Base-by-base conservation (phyloP, 2,888 invertebrate genomes). In the Amaurobius ferox region DNA sequence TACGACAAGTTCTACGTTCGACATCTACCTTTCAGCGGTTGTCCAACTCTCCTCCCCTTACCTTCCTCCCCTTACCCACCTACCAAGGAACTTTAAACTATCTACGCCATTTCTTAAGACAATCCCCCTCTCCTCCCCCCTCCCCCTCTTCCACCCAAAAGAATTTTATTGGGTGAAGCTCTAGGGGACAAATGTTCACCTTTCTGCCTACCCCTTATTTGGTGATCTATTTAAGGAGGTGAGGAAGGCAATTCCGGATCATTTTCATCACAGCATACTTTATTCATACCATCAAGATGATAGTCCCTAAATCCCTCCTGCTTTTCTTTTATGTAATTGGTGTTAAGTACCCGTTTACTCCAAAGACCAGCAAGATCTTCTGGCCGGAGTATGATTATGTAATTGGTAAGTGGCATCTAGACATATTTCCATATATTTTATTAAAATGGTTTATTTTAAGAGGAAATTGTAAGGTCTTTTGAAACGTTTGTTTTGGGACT, bases 371-470 rank as follows among this genome's bases (percentile, higher is more conserved):
- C 0, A 13, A 19, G 0, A 66, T 16, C 28, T 80, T 66, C 16
- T 28, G 28, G 23, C n/a, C 23, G 11, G 66, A 73, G 30, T 80
- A 80, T 73, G 79, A 80, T 35, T 80, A 80, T 29, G 48, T 80
- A 73, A n/a, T 80, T n/a, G 79, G 79, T 80, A 55, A 73, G 79
- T 79, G 7, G n/a, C 1, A 35, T 11, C 13, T 64, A 64, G 3
- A 67, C 6, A 13, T 32, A 7, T 28, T 67, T 19, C 19, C 16
- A 9, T 35, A n/a, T 23, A 40, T 39, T 39, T 71, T 71, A 2
- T 0, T 48, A 19, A 48, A 48, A 48, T 48, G n/a, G n/a, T n/a
- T n/a, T n/a, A n/a, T n/a, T n/a, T n/a, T n/a, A n/a, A n/a, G n/a
- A n/a, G n/a, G n/a, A n/a, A n/a, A n/a, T n/a, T n/a, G n/a, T n/a